Conservation (phyloP, 2,888 invertebrate species). For the Synanthedon andrenaeformis region DNA sequence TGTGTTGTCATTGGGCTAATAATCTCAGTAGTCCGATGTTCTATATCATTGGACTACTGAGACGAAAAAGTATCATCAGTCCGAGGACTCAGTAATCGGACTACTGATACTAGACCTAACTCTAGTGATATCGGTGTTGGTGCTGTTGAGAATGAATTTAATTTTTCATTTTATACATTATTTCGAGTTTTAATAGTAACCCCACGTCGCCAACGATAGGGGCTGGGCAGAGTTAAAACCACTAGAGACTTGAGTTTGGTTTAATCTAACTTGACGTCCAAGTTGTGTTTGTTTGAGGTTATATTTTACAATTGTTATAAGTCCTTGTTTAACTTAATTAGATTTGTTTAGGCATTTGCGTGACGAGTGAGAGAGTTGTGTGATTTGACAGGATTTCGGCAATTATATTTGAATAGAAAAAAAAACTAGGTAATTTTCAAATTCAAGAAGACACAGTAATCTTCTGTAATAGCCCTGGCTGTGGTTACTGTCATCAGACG, state of each 20-base stretch:
- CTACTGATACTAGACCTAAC: too few relatives aligned
- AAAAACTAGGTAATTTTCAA: neutral
- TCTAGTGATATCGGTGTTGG: too few relatives aligned
- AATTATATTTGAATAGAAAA: neutral
- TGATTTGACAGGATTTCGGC: too few relatives aligned
- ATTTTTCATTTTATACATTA: neutral
- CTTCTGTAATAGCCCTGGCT: too few relatives aligned
- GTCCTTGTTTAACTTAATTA: neutral
- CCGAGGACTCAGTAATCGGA: too few relatives aligned
- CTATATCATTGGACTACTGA: too few relatives aligned
- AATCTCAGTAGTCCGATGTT: too few relatives aligned
- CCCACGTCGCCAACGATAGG: neutral
- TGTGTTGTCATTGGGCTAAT: too few relatives aligned
- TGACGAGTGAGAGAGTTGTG: neutral
- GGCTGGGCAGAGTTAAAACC: constrained; percentile 2
- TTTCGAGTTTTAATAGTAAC: neutral
- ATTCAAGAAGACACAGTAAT: too few relatives aligned
- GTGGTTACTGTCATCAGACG: too few relatives aligned
- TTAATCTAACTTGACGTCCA: constrained; percentile 1
- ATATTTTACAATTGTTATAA: neutral
- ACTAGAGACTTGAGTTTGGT: constrained; percentile 1
- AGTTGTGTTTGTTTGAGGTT: neutral
- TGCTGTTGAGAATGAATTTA: neutral
- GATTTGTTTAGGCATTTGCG: neutral
- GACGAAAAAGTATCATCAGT: too few relatives aligned